Conservation (phyloP, 2,888 invertebrate species). For the Cephonodes hylas region DNA sequence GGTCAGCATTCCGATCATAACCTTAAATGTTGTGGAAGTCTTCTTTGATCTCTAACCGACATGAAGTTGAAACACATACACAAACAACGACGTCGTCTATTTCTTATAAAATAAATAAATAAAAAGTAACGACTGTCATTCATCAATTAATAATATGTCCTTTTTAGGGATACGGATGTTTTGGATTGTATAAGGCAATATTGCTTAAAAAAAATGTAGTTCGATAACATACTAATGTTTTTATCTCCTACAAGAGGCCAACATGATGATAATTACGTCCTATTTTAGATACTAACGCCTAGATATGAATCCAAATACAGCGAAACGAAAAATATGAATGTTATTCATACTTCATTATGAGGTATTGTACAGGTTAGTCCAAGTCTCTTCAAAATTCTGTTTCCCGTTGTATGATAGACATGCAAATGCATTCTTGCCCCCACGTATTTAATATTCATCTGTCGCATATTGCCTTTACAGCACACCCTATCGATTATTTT, state of each 20-base stretch:
- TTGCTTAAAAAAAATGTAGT: background rate
- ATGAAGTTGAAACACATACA: no score
- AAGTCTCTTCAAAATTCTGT: background rate
- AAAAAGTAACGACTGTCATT: background rate
- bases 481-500: background rate
- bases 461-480: background rate
- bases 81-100: no score
- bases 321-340: no score
- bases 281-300: no score
- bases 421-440: background rate
- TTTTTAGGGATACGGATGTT: no score
- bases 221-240: no score
- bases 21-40: background rate
- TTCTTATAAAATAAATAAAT: no score
- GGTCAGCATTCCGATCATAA: background rate
- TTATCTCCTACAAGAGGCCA: no score
- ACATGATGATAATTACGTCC: no score
- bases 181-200: no score
- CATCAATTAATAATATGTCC: background rate
- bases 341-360: background rate
- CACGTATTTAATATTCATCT: background rate
- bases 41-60: background rate
- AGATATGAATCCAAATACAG: no score
- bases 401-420: background rate
- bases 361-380: background rate